phyloP scores from a whole-genome alignment of 2,113 vertebrate species.

The Nematolebias whitei region DNA sequence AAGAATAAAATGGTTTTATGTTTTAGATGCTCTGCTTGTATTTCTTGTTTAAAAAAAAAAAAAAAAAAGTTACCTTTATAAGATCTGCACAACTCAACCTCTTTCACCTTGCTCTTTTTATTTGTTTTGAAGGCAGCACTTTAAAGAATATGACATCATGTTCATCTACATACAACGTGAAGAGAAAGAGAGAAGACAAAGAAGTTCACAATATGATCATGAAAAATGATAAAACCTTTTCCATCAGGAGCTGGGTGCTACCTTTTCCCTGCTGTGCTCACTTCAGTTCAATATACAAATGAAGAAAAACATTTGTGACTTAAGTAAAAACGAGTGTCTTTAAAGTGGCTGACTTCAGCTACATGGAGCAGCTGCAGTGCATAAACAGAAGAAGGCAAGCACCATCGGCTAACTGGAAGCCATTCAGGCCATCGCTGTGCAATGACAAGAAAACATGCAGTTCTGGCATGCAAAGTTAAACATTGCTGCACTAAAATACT shows the following conservation, averaged over 20 bases:
- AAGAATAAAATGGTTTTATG: neutral
- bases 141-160: slow-evolving; percentile 18
- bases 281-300: slow-evolving; percentile 56
- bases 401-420: slow-evolving; percentile 38
- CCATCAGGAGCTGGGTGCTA: neutral
- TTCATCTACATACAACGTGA: slow-evolving; percentile 23
- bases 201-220: too few relatives aligned
- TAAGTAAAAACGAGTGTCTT: slow-evolving; percentile 18
- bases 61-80: neutral
- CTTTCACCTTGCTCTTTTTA: slow-evolving; percentile 10
- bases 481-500: slow-evolving; percentile 11
- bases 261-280: slow-evolving; percentile 11
- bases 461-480: neutral
- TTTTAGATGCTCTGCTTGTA: neutral
- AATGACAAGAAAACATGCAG: neutral
- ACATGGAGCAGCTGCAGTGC: slow-evolving; percentile 23
- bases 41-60: neutral
- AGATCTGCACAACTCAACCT: neutral
- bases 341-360: slow-evolving; percentile 11
- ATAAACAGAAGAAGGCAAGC: slow-evolving; percentile 45
- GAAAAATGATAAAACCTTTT: slow-evolving; percentile 40
- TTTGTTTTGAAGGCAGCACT: slow-evolving; percentile 8
- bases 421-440: slow-evolving; percentile 34
- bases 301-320: slow-evolving; percentile 49
- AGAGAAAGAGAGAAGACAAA: slow-evolving; percentile 13